Percentiles rank a stretch among this genome's conserved stretches.
phyloP scores from a whole-genome alignment of 2,113 vertebrate genomes.

The Siphamia tubifer region DNA sequence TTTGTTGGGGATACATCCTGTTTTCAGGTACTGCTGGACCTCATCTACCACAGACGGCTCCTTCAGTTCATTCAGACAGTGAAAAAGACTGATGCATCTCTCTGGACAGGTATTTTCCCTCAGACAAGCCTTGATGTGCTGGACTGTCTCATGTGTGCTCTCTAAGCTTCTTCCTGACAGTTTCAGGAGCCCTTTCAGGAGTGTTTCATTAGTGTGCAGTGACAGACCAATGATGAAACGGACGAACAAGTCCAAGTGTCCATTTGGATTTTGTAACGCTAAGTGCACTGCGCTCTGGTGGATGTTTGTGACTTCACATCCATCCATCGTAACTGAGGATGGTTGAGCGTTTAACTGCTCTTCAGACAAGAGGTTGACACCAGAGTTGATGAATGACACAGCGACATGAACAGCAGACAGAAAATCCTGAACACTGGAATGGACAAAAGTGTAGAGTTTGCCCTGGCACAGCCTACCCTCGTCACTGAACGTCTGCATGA shows the following conservation, averaged over 20 bases:
- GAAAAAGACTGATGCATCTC: background rate
- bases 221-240: background rate
- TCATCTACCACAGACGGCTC: background rate
- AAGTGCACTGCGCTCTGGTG: background rate
- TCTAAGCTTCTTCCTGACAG: background rate
- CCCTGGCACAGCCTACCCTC: background rate
- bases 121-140: background rate
- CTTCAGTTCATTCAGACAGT: background rate
- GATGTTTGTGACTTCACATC: background rate
- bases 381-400: background rate
- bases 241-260: background rate
- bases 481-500: background rate
- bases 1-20: background rate
- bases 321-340: no score
- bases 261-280: background rate
- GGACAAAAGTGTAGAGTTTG: background rate
- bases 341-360: background rate
- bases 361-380: background rate
- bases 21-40: background rate
- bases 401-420: constrained; percentile 65
- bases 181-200: background rate
- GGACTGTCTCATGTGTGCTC: background rate
- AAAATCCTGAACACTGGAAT: background rate
- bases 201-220: background rate
- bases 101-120: background rate